Percentiles rank a stretch among this genome's conserved stretches.
Evolutionary conservation across 2,888 invertebrate genomes (phyloP).

Genomic region (Cephus pygmeus): DNA sequence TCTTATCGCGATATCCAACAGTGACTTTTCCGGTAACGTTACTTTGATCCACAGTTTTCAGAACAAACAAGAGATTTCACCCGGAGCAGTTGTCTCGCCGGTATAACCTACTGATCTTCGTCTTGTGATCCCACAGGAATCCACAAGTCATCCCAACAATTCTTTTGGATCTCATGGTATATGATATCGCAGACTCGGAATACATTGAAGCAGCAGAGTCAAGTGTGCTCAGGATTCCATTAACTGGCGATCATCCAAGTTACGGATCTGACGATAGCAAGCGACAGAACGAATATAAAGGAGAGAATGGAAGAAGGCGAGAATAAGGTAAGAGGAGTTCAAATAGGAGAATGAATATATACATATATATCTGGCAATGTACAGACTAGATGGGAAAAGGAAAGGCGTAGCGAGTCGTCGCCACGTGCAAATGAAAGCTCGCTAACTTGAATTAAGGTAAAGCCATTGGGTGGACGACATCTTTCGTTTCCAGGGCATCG

Average conservation of each 20-base stretch:
- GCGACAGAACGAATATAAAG: not conserved
- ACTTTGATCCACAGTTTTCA: not conserved
- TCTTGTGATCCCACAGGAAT: not conserved
- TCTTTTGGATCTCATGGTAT: not conserved
- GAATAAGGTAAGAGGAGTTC: not conserved
- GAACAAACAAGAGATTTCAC: not conserved
- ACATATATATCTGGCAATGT: not conserved
- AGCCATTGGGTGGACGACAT: constrained; percentile 4
- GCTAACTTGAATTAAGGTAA: constrained; percentile 34
- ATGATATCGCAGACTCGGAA: not conserved
- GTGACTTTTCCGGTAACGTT: not conserved
- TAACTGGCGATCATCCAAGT: not conserved
- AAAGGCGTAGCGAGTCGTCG: not conserved
- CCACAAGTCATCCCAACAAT: not conserved
- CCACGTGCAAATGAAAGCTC: constrained; percentile 30
- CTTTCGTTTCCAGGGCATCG: constrained; percentile 6
- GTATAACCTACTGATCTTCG: not conserved
- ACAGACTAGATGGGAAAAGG: not conserved
- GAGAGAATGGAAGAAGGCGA: not conserved
- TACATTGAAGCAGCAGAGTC: not conserved
- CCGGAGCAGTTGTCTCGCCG: not conserved
- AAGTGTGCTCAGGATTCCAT: not conserved
- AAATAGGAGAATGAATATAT: not conserved
- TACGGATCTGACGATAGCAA: not conserved
- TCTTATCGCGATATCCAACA: not conserved